Conservation (phyloP, 2,113 vertebrate species). For the Euleptes europaea region DNA sequence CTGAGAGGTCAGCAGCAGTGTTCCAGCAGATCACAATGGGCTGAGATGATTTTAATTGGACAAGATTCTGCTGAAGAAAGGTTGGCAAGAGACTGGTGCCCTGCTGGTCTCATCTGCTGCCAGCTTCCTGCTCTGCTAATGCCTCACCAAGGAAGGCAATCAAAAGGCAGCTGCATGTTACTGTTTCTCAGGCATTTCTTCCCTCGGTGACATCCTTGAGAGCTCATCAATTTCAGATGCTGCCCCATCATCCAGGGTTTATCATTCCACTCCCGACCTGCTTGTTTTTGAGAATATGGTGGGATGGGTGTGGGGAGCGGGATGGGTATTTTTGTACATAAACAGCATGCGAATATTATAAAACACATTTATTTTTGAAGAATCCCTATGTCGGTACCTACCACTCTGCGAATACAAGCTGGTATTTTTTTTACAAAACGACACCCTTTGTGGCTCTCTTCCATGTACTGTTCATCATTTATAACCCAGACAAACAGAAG, state of each 20-base stretch:
- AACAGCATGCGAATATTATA: neutral
- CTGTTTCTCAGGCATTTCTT: neutral
- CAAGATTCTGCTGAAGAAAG: neutral
- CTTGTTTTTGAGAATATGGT: neutral
- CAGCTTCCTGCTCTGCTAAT: neutral
- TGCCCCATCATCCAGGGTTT: neutral
- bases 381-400: neutral
- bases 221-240: neutral
- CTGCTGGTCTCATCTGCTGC: conserved; percentile 7
- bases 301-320: neutral
- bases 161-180: neutral
- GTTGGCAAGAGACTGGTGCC: neutral
- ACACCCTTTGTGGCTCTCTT: neutral
- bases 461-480: neutral
- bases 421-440: neutral
- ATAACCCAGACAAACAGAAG: neutral
- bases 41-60: conserved; percentile 25
- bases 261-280: neutral
- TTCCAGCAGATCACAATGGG: neutral
- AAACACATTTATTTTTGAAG: neutral
- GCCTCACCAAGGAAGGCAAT: conserved; percentile 5
- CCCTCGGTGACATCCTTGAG: neutral
- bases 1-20: conserved; percentile 1
- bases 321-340: neutral
- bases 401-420: neutral